phyloP scores from a whole-genome alignment of 1,140 invertebrate species.

The Adelges cooleyi region DNA sequence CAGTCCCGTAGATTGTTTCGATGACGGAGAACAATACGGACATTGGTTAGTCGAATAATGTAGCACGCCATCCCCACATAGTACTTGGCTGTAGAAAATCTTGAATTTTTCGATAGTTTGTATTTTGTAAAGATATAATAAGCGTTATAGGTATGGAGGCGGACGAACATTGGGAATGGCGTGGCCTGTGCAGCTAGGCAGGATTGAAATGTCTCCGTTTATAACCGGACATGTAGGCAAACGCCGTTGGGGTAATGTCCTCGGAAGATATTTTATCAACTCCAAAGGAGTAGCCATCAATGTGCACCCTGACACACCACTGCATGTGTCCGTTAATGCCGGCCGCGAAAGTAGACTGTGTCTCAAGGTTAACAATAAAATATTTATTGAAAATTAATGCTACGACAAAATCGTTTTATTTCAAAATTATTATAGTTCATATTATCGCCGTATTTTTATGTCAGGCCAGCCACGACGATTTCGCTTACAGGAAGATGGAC shows the following conservation, averaged over 20 bases:
- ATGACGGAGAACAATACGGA: constrained; percentile 35
- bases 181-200: constrained; percentile 64
- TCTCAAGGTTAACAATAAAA: constrained; percentile 32
- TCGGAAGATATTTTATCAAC: constrained; percentile 72
- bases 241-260: constrained; percentile 65
- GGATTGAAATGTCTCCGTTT: constrained; percentile 62
- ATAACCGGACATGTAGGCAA: constrained; percentile 62
- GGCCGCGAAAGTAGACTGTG: constrained; percentile 40
- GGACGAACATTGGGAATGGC: constrained; percentile 61
- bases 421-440: too few species aligned
- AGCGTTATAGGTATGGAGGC: constrained; percentile 58
- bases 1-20: constrained; percentile 67
- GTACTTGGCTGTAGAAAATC: neutral
- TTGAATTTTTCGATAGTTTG: too few species aligned
- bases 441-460: too few species aligned
- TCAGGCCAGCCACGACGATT: constrained; percentile 63
- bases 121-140: too few species aligned
- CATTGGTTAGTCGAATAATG: constrained; percentile 34
- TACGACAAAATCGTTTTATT: too few species aligned
- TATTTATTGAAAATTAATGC: neutral
- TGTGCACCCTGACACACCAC: constrained; percentile 59
- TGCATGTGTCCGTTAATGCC: constrained; percentile 63
- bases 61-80: too few species aligned
- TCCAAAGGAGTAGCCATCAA: constrained; percentile 70
- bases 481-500: constrained; percentile 58